Conservation (phyloP, 2,797 vertebrate species). For the Dermochelys coriacea region DNA sequence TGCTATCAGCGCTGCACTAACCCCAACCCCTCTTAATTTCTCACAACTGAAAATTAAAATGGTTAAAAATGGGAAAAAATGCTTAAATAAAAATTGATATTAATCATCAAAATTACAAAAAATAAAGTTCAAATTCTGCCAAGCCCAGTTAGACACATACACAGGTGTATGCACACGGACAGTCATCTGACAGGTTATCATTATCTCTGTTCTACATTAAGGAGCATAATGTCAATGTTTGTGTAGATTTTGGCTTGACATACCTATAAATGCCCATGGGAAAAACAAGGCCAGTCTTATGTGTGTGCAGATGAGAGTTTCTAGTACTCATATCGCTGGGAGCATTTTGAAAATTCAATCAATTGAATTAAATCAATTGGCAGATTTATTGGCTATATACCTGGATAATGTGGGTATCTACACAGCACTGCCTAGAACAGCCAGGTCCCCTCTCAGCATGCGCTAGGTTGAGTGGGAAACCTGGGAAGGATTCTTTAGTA, state of each 20-base stretch:
- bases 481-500: neutral
- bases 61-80: neutral
- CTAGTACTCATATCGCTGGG: neutral
- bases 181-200: neutral
- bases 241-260: neutral
- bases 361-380: neutral
- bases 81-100: neutral
- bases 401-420: neutral
- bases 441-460: neutral
- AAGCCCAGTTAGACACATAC: neutral
- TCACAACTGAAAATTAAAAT: neutral
- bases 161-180: neutral
- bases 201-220: neutral
- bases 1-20: neutral
- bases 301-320: neutral
- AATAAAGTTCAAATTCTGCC: neutral
- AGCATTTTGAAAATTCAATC: neutral
- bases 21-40: neutral
- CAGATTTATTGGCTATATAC: neutral
- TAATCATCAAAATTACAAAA: neutral
- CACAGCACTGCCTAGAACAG: neutral
- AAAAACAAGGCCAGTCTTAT: neutral
- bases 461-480: neutral
- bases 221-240: neutral
- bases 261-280: neutral